Evolutionary conservation across 30 jellyfish, hydroid and myxozoan species (phyloP).

Genomic region (Nemopilema nomurai): DNA sequence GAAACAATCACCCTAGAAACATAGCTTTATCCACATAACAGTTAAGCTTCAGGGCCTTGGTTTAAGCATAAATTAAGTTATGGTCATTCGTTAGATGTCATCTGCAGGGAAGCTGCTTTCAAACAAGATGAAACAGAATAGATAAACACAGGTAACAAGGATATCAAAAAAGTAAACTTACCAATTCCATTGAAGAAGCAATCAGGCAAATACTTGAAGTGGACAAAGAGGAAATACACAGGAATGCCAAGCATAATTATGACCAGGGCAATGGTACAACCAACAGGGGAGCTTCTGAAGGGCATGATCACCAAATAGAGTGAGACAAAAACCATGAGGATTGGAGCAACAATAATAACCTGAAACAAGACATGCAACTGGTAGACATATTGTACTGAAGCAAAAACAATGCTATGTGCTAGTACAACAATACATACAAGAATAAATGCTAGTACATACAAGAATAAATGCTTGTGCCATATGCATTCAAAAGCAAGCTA

Average conservation of each 20-base stretch:
- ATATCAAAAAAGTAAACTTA: neutral
- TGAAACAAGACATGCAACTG: neutral
- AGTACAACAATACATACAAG: no score
- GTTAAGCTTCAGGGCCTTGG: no score
- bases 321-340: constrained; percentile 78
- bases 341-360: constrained; percentile 80
- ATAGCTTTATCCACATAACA: no score
- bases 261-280: constrained; percentile 70
- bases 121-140: no score
- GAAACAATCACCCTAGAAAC: no score
- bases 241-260: constrained; percentile 80
- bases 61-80: no score
- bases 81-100: no score
- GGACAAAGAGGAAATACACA: constrained; percentile 72
- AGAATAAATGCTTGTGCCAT: no score
- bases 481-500: no score
- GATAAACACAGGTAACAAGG: no score
- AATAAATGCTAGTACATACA: neutral
- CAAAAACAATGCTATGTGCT: no score
- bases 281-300: constrained; percentile 67
- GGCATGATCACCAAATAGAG: constrained; percentile 77
- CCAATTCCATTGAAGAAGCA: constrained; percentile 57
- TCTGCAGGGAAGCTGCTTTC: no score
- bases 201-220: constrained; percentile 42
- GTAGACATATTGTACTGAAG: neutral